phyloP scores from a whole-genome alignment of 1,140 invertebrate species.

The Papilio glaucus region DNA sequence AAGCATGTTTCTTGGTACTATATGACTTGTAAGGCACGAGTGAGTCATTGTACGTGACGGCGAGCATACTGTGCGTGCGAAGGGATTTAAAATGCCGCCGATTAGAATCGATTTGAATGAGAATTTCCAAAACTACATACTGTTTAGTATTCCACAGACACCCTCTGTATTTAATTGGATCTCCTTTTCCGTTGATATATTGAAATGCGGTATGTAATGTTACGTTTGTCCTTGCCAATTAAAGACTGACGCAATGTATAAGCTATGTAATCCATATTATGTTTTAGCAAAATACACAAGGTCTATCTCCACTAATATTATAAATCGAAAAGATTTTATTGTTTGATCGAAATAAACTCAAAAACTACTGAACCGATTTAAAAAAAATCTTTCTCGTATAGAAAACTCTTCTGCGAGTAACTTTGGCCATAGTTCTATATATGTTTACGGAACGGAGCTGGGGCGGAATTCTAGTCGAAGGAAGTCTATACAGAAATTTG shows the following conservation, averaged over 20 bases:
- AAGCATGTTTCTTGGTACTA: background rate
- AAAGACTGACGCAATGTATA: background rate
- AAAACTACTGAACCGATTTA: too few relatives aligned
- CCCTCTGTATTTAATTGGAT: background rate
- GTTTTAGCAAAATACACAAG: too few relatives aligned
- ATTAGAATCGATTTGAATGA: constrained; percentile 54
- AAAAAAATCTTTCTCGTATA: too few relatives aligned
- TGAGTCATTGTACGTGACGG: constrained; percentile 73
- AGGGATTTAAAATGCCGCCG: constrained; percentile 42
- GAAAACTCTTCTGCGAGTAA: too few relatives aligned
- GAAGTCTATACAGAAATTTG: too few relatives aligned
- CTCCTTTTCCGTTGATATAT: background rate
- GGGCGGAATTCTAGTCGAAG: too few relatives aligned
- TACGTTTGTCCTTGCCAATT: background rate
- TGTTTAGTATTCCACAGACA: constrained; percentile 3
- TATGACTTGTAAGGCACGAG: constrained; percentile 35
- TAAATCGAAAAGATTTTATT: too few relatives aligned
- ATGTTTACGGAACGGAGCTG: too few relatives aligned
- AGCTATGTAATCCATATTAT: background rate
- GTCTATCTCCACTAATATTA: too few relatives aligned
- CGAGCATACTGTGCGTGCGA: constrained; percentile 60
- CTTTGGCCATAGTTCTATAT: too few relatives aligned
- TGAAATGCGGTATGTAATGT: background rate
- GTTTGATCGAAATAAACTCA: too few relatives aligned
- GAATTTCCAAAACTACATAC: constrained; percentile 55